phyloP scores from a whole-genome alignment of 1,140 invertebrate species.

The Asbolus verrucosus region DNA sequence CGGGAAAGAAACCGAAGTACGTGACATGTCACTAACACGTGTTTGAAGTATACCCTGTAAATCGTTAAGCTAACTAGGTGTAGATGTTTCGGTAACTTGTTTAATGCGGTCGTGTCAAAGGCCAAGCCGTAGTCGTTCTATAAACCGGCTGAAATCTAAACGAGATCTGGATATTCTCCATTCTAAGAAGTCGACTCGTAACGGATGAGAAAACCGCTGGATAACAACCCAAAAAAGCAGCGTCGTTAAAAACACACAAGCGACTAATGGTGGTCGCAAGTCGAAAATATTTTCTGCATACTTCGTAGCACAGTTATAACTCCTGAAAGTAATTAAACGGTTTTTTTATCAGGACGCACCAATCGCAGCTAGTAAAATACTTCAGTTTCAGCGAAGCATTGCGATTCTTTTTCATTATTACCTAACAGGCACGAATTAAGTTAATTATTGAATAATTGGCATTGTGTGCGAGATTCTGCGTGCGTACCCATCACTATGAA shows the following conservation, averaged over 20 bases:
- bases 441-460: constrained; percentile 21
- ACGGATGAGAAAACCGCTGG: constrained; percentile 40
- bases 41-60: constrained; percentile 36
- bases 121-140: constrained; percentile 46
- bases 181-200: constrained; percentile 44
- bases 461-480: background rate
- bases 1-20: constrained; percentile 31
- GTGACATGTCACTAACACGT: constrained; percentile 48
- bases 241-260: constrained; percentile 14
- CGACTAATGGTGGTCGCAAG: constrained; percentile 11
- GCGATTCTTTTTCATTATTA: background rate
- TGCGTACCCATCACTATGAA: too few species aligned
- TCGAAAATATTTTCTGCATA: constrained; percentile 14
- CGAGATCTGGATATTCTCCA: constrained; percentile 49
- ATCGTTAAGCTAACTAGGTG: constrained; percentile 50
- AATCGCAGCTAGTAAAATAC: constrained; percentile 18
- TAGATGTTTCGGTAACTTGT: constrained; percentile 49
- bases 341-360: too few species aligned
- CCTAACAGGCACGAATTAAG: constrained; percentile 7
- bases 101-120: constrained; percentile 50
- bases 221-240: constrained; percentile 25
- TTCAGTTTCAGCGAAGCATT: background rate
- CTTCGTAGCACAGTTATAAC: background rate
- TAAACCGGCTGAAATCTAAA: constrained; percentile 49
- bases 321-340: too few species aligned